A percentile compares a stretch with the other conserved stretches of the same genome.
Conservation (phyloP, 1,140 invertebrate genomes). For the Temnothorax longispinosus region DNA sequence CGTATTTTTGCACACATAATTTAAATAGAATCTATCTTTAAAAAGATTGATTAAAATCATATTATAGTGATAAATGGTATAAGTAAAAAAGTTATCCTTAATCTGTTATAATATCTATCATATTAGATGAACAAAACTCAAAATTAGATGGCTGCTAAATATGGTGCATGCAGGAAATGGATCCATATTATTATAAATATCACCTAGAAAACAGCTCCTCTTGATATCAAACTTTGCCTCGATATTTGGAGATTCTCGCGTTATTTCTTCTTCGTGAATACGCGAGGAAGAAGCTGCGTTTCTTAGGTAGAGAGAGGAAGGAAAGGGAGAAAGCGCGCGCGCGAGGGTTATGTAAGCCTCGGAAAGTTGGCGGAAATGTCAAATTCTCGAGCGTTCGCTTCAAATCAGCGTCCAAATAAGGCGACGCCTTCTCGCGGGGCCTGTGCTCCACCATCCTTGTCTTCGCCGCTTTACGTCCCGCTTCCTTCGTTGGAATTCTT, state of each 20-base stretch:
- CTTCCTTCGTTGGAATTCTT: constrained; percentile 58
- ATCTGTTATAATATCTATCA: background rate
- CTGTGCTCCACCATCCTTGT: constrained; percentile 58
- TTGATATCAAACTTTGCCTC: constrained; percentile 4
- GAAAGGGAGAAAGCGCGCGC: background rate
- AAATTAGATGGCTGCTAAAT: constrained; percentile 11
- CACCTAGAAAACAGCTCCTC: background rate
- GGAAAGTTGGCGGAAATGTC: constrained; percentile 78
- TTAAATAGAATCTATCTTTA: background rate
- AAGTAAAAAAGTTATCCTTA: background rate
- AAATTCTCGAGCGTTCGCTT: constrained; percentile 81
- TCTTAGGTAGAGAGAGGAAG: background rate
- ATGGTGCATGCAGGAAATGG: background rate
- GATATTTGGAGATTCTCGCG: constrained; percentile 49
- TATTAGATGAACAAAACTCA: background rate
- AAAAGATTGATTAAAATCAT: background rate
- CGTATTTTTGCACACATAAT: background rate
- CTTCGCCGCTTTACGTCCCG: constrained; percentile 57
- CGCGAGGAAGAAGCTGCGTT: constrained; percentile 42
- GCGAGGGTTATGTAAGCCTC: constrained; percentile 43
- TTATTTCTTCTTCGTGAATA: constrained; percentile 30
- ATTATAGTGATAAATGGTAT: background rate
- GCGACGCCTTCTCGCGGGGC: constrained; percentile 72
- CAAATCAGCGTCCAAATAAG: constrained; percentile 80
- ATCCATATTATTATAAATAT: background rate